Evolutionary conservation across 2,113 vertebrate genomes (phyloP).

Genomic region (Castor canadensis): DNA sequence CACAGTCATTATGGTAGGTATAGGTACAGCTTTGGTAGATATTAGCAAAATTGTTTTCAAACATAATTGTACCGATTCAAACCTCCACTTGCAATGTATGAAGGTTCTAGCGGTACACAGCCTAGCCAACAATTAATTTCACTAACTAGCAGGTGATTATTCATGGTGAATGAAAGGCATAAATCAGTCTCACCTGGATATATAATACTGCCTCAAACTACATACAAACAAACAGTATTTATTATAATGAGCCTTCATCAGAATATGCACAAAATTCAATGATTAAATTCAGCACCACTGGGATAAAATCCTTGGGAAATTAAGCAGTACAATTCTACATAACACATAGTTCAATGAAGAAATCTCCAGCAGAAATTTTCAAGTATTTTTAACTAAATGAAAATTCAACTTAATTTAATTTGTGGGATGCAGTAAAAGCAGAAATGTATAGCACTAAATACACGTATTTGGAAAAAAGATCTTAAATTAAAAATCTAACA

Average conservation of each 20-base stretch:
- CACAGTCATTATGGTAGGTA: not conserved
- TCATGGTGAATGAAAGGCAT: slow-evolving; percentile 1
- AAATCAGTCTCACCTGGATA: slow-evolving; percentile 14
- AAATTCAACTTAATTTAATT: not conserved
- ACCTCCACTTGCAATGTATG: not conserved
- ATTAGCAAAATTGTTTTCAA: not conserved
- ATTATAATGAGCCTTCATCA: not conserved
- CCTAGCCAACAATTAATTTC: not conserved
- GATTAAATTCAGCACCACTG: slow-evolving; percentile 19
- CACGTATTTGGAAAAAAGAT: not conserved
- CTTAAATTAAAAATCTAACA: not conserved
- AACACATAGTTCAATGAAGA: not conserved
- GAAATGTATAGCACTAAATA: not conserved
- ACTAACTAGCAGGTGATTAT: not conserved
- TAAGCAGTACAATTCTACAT: slow-evolving; percentile 8
- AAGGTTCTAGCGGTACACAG: not conserved
- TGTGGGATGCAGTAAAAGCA: not conserved
- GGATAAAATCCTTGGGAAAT: not conserved
- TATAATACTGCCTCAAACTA: slow-evolving; percentile 29
- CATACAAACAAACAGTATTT: not conserved
- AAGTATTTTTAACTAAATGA: slow-evolving; percentile 21
- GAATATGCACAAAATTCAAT: not conserved
- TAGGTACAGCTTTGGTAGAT: not conserved
- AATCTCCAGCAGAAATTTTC: not conserved
- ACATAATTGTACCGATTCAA: not conserved